A percentile compares a stretch with the other conserved stretches of the same genome.
phyloP scores from a whole-genome alignment of 64 coral and sea anemone genomes.

The Stichodactyla mertensii region DNA sequence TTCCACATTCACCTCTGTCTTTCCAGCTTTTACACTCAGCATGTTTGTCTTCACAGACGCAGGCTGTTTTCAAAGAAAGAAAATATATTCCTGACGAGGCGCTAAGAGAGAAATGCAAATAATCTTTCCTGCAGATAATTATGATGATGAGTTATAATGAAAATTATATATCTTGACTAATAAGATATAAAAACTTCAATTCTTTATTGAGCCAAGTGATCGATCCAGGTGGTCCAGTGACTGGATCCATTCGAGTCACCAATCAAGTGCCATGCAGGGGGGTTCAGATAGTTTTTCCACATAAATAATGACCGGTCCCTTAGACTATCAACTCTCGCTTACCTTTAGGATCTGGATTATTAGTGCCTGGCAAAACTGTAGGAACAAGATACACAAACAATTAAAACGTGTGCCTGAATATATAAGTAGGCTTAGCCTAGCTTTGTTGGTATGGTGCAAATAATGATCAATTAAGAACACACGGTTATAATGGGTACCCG shows the following conservation, averaged over 20 bases:
- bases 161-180: too few species aligned
- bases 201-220: too few species aligned
- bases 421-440: background rate
- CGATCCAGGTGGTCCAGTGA: too few species aligned
- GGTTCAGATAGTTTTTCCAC: too few species aligned
- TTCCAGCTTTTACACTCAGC: constrained; percentile 49
- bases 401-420: background rate
- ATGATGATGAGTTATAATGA: too few species aligned
- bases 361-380: constrained; percentile 59
- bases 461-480: too few species aligned
- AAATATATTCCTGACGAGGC: background rate
- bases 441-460: too few species aligned
- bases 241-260: too few species aligned
- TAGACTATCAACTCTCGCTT: background rate
- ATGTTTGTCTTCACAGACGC: constrained; percentile 60
- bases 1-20: constrained; percentile 54
- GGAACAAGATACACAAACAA: background rate
- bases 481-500: too few species aligned
- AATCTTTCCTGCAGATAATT: background rate
- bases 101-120: background rate
- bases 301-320: background rate
- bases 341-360: constrained; percentile 69
- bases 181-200: too few species aligned
- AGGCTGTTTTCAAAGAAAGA: constrained; percentile 28
- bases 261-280: too few species aligned